Evolutionary conservation across 2,797 vertebrate genomes (phyloP).

Genomic region (Melanotaenia trifasciata): DNA sequence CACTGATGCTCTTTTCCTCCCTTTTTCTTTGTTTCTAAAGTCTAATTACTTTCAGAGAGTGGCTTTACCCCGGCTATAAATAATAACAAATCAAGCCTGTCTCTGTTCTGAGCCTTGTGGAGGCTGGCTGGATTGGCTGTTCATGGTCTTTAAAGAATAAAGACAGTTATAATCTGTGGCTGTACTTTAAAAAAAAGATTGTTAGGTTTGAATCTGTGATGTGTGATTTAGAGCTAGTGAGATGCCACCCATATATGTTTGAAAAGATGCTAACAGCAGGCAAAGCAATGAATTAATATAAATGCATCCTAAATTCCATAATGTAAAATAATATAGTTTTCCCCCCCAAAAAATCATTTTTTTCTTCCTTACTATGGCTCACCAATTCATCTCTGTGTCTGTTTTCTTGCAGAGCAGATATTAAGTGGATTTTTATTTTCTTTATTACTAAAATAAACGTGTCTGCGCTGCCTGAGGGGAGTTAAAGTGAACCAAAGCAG

Average conservation of each 20-base stretch:
- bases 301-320: background rate
- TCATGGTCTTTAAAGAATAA: background rate
- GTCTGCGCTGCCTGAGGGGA: background rate
- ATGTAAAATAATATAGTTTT: no score
- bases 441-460: background rate
- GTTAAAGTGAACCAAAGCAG: background rate
- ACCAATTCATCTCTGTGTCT: background rate
- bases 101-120: constrained; percentile 31
- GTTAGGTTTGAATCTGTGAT: constrained; percentile 6
- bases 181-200: constrained; percentile 22
- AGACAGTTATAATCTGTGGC: constrained; percentile 2
- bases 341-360: no score
- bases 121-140: constrained; percentile 14
- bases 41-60: constrained; percentile 78
- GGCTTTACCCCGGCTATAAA: constrained; percentile 71
- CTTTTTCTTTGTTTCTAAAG: constrained; percentile 63
- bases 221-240: constrained; percentile 1
- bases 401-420: background rate
- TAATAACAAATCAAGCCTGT: constrained; percentile 75
- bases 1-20: constrained; percentile 25
- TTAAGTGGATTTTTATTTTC: background rate
- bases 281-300: background rate
- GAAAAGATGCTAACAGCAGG: background rate
- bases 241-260: background rate
- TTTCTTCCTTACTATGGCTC: no score